A percentile compares a stretch with the other conserved stretches of the same genome.
Evolutionary conservation across 2,888 invertebrate species (phyloP).

Genomic region (Tuberolachnus salignus): DNA sequence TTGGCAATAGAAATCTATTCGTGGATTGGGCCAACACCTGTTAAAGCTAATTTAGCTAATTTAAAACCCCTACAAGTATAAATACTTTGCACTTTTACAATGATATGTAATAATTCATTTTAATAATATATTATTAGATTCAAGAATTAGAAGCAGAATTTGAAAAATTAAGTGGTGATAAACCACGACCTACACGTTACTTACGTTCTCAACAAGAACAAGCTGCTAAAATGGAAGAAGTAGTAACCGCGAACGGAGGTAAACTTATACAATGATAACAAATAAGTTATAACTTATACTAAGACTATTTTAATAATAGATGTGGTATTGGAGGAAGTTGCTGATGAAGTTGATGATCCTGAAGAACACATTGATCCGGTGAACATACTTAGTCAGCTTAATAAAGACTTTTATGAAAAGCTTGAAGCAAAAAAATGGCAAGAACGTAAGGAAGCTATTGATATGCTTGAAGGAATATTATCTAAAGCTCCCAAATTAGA

Average conservation of each 20-base stretch:
- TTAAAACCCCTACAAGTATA: slow-evolving; percentile 83
- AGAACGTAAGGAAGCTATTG: slow-evolving; percentile 90
- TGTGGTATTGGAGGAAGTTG: slow-evolving; percentile 66
- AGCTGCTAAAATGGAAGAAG: slow-evolving; percentile 67
- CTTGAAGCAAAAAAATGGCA: slow-evolving; percentile 96
- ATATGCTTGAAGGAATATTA: slow-evolving; percentile 77
- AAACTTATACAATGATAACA: slow-evolving; percentile 57
- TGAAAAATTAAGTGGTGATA: slow-evolving; percentile 71
- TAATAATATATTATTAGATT: slow-evolving; percentile 64
- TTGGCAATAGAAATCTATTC: slow-evolving; percentile 92
- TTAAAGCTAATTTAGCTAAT: slow-evolving; percentile 82
- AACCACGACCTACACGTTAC: slow-evolving; percentile 75
- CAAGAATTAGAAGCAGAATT: slow-evolving; percentile 90
- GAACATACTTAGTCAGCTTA: slow-evolving; percentile 89
- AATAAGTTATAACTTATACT: slow-evolving; percentile 8
- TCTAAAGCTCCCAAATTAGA: slow-evolving; percentile 82
- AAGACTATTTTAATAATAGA: slow-evolving; percentile 67
- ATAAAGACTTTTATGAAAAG: slow-evolving; percentile 94
- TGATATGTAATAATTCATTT: not conserved
- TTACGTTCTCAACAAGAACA: slow-evolving; percentile 82
- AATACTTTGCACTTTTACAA: not conserved
- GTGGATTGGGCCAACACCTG: slow-evolving; percentile 79
- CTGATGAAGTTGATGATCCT: slow-evolving; percentile 75
- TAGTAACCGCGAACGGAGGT: slow-evolving; percentile 63
- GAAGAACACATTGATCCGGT: slow-evolving; percentile 90